These are phyloP conservation scores for Schizaphis graminum DNA, from an alignment of 2,888 invertebrate genomes.

Conservation along the genomic window DNA sequence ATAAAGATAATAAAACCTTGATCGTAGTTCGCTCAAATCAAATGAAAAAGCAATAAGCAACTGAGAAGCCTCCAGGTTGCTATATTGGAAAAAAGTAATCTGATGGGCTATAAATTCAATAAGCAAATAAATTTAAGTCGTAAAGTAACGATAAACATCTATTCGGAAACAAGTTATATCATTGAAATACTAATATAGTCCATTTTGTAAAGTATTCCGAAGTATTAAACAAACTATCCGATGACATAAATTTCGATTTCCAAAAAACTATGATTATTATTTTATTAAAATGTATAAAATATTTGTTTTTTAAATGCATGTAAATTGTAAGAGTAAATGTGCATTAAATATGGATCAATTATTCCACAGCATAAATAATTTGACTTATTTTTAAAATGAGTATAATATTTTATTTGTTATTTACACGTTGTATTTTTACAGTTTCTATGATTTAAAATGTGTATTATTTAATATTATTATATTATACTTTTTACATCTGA, in stretches of 20 bases:
- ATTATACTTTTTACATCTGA: background rate
- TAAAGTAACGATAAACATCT: background rate
- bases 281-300: background rate
- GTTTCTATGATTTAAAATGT: background rate
- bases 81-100: background rate
- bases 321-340: background rate
- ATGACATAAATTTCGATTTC: background rate
- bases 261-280: background rate
- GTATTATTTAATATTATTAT: background rate
- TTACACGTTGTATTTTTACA: background rate
- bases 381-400: background rate
- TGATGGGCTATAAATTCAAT: constrained; percentile 47
- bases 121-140: constrained; percentile 41
- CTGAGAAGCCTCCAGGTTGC: background rate
- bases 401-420: background rate
- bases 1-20: constrained; percentile 18
- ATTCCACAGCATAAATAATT: background rate
- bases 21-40: background rate
- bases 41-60: constrained; percentile 31
- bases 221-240: background rate
- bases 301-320: background rate
- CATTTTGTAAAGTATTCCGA: background rate
- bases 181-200: background rate
- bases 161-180: background rate
- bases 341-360: background rate